Base-by-base conservation (phyloP, 2,797 vertebrate genomes). In the Propithecus perrieri region DNA sequence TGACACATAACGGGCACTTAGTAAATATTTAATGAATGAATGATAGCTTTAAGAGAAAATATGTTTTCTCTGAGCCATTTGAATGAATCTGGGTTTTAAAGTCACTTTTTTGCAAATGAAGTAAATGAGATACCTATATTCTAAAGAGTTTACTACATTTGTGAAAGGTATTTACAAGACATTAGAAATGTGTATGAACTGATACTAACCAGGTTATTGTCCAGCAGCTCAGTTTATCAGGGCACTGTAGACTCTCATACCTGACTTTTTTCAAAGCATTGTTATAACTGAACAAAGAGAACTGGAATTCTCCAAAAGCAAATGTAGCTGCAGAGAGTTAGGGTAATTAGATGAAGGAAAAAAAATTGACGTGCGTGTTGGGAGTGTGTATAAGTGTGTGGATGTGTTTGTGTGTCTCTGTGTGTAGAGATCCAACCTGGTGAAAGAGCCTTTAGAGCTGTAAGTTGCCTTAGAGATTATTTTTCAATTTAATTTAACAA, bases 401-500 rank as follows among this genome's bases (percentile, higher is more conserved):
- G 20, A 63, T 92, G 15, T 75, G 13, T 65, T 89, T 89, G 41
- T 79, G 26, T 59, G 63, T 41, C 4, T 85, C 24, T 83, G 24
- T 91, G 65, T 72, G 15, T 61, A 74, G 65, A 90, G 71, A 72
- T 20, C 79, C 88, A 85, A 61, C 10, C 59, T 53, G 24, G 87
- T 86, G 63, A 94, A 88, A 92, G 69, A 85, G 71, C 80, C 94
- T 81, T 95, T 85, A 85, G 81, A 89, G 50, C 80, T 95, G 53
- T 46, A 90, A 95, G 86, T 97, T 96, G 93, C 81, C 61, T 96
- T 95, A 76, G 94, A 96, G 94, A 95, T 97, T 96, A 96, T 97
- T 98, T 96, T 97, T 88, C 97, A 96, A 96, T 96, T 97, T 95
- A 96, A 96, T 97, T 95, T 95, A 96, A 97, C 97, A 96, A 96